Base-by-base conservation (phyloP, 1,140 invertebrate species). In the Zaprionus vittiger region DNA sequence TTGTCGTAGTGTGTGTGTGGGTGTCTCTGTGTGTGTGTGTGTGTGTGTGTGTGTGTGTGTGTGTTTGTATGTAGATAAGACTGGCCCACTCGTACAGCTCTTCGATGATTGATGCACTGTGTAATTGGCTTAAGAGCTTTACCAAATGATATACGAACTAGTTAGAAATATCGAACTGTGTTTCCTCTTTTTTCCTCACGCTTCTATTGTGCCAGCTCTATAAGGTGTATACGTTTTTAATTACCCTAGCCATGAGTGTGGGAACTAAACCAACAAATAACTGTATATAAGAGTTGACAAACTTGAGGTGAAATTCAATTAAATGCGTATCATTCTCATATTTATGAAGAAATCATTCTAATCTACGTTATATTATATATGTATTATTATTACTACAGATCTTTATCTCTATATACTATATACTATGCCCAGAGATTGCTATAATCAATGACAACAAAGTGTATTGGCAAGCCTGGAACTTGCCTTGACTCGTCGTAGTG, bases 51-150 rank as follows among this genome's bases (percentile, higher is more conserved):
- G n/a, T 63, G 5, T 63, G 2, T 52, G 9, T 31, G 38, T 37
- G 22, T 67, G 34, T 56, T 7, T 34, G 2, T 28, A 26, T 31
- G 22, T 52, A 80, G 78, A 78, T 77, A 73, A 65, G 73, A 67
- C 28, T 59, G 26, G 31, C 41, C 61, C 17, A 62, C 34, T 57
- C 47, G 57, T 52, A 41, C 5, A 70, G 44, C 26, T 24, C 56
- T 57, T 57, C 55, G 63, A 81, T 89, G 84, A 87, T 83, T 75
- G 77, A 89, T 89, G 81, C 79, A 55, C 47, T 65, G 34, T 84
- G 69, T 81, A 87, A 89, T 87, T 87, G 83, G 83, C 83, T 89
- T 89, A 89, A 81, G 66, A 66, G 81, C 81, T 84, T 69, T 82
- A 11, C 44, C 61, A 31, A 70, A 75, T 56, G 66, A 76, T 60